Base-by-base conservation (phyloP, 2,797 vertebrate species). In the Cygnus olor region DNA sequence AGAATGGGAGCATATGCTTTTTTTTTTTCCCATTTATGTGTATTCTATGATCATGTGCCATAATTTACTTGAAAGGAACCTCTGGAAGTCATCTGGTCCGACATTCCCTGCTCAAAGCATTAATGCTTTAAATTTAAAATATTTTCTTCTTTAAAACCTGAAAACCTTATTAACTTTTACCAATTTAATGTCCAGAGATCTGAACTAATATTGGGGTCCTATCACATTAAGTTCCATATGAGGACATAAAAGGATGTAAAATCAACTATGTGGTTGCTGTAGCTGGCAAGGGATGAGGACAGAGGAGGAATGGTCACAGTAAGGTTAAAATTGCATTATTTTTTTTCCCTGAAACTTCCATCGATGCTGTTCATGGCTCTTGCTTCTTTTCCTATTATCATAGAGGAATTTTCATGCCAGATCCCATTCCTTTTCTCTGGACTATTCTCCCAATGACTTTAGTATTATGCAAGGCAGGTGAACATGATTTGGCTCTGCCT, bases 131-230 rank as follows among this genome's bases (percentile, higher is more conserved):
- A 70, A 77, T 10, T 82, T 56, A 61, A 34, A 25, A 17, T 73
- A 14, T 34, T 70, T 95, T 51, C 42, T 80, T 16, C 57, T 87
- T 93, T 85, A 73, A 77, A 90, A 58, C 32, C 20, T 90, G 28
- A 5, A 79, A 42, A 32, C 68, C 76, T 84, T 81, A 49, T 88
- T 72, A 79, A 38, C 25, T 80, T 88, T 20, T 65, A 2, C 14
- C 36, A 19, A 42, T 82, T 89, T 13, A 9, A 12, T 47, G 18
- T 8, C 45, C 54, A 40, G 56, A 82, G 64, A 44, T 73, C n/a
- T 65, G 66, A 86, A 17, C 38, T 45, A 70, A 57, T 36, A 8
- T 34, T 71, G 53, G 36, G 8, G 21, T 92, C 42, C 73, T 45
- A 30, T 54, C 22, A 6, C 42, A 34, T 38, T 22, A 58, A 54